Percentiles rank a stretch among this genome's conserved stretches.
phyloP scores from a whole-genome alignment of 2,113 vertebrate genomes.

The Blennius ocellaris region DNA sequence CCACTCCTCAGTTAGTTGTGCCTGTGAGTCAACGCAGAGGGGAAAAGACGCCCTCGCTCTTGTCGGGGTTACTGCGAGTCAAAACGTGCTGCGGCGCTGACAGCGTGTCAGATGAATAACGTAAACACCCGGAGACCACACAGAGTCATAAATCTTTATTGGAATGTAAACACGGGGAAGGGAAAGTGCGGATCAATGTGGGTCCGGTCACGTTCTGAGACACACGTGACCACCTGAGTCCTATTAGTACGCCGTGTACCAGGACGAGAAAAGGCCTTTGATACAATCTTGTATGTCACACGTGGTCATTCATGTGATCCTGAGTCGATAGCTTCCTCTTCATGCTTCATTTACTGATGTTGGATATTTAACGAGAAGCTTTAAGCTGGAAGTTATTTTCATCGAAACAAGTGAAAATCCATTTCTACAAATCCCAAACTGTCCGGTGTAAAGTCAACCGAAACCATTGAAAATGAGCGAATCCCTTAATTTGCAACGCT shows the following conservation, averaged over 20 bases:
- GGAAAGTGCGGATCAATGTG: neutral
- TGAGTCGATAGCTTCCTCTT: neutral
- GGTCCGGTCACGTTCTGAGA: neutral
- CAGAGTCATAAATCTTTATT: slow-evolving; percentile 2
- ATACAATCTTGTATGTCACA: neutral
- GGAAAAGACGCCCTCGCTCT: accelerated
- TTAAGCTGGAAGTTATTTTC: no score
- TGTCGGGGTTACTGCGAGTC: slow-evolving; percentile 49
- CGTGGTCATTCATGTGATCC: neutral
- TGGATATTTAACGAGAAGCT: no score
- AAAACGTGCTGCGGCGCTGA: neutral
- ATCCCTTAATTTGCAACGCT: no score
- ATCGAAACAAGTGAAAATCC: no score
- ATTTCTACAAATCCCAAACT: no score
- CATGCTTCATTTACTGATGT: no score
- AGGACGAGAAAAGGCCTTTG: slow-evolving; percentile 5
- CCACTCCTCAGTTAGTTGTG: neutral
- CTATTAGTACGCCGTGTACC: slow-evolving; percentile 53
- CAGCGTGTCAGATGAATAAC: neutral
- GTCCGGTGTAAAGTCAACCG: no score
- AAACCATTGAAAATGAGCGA: no score
- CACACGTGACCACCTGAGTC: slow-evolving; percentile 15
- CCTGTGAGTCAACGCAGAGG: slow-evolving; percentile 31
- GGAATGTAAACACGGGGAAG: neutral
- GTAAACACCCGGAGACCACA: neutral